These are phyloP conservation scores for Byasa hedistus DNA, from an alignment of 2,888 invertebrate species.

Conservation along the genomic window DNA sequence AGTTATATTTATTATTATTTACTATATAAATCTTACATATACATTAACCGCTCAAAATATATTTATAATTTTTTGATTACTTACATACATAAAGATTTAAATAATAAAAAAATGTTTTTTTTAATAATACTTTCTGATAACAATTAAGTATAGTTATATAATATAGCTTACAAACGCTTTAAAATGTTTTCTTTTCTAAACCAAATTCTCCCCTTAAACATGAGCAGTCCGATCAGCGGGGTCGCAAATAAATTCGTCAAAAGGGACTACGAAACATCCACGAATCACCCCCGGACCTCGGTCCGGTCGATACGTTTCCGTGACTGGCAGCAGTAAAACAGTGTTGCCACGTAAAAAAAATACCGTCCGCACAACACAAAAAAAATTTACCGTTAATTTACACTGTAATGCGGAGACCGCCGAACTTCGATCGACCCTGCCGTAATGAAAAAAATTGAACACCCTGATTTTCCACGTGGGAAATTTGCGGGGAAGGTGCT, in stretches of 20 bases:
- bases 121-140: too few relatives aligned
- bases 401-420: slow-evolving; percentile 63
- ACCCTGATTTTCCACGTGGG: slow-evolving; percentile 72
- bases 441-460: slow-evolving; percentile 43
- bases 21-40: too few relatives aligned
- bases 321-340: slow-evolving; percentile 71
- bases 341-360: slow-evolving; percentile 54
- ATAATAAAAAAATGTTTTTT: too few relatives aligned
- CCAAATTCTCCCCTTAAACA: background rate
- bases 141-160: too few relatives aligned
- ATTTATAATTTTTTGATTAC: too few relatives aligned
- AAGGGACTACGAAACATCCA: slow-evolving; percentile 34
- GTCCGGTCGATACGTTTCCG: slow-evolving; percentile 70
- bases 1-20: too few relatives aligned
- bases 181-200: too few relatives aligned
- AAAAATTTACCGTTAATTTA: slow-evolving; percentile 74
- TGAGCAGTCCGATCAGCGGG: background rate
- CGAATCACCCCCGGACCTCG: slow-evolving; percentile 33
- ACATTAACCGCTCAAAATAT: too few relatives aligned
- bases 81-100: too few relatives aligned
- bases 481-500: slow-evolving; percentile 56
- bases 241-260: slow-evolving; percentile 36
- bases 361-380: slow-evolving; percentile 49
- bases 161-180: too few relatives aligned
- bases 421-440: slow-evolving; percentile 68